Evolutionary conservation across 2,113 vertebrate genomes (phyloP).

Genomic region (Chionodraco myersi): DNA sequence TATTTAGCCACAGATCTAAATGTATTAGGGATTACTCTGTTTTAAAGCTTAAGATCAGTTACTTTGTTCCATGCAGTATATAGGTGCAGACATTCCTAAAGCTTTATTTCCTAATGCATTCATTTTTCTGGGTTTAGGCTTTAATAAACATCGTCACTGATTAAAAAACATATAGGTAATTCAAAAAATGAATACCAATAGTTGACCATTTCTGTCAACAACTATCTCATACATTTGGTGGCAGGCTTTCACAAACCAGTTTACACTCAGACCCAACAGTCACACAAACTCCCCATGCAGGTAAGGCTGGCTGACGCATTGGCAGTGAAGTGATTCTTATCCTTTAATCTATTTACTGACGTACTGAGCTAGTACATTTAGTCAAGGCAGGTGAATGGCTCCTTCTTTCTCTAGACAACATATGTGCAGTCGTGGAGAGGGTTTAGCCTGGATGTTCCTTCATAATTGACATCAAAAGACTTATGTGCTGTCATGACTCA

Average conservation of each 20-base stretch:
- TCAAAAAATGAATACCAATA: no score
- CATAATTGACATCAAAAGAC: constrained; percentile 42
- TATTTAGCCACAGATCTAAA: no score
- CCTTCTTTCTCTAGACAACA: constrained; percentile 47
- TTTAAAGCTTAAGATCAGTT: no score
- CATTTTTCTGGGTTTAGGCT: no score
- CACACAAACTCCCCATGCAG: not conserved
- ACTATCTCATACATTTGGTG: constrained; percentile 19
- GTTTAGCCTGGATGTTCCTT: constrained; percentile 48
- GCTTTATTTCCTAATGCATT: no score
- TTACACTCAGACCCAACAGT: constrained; percentile 8
- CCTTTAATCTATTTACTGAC: constrained; percentile 78
- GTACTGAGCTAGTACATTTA: constrained; percentile 44
- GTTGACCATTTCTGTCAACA: no score
- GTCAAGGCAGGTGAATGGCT: constrained; percentile 53
- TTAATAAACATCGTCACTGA: no score
- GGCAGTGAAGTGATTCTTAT: constrained; percentile 59
- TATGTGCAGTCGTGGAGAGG: constrained; percentile 19
- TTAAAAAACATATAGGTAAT: no score
- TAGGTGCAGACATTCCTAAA: no score
- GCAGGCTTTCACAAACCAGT: constrained; percentile 12
- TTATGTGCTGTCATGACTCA: constrained; percentile 25
- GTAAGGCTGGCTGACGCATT: constrained; percentile 35
- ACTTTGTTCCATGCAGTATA: no score
- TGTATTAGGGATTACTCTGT: no score